A percentile compares a stretch with the other conserved stretches of the same genome.
Conservation (phyloP, 2,888 invertebrate genomes). For the Phasia obesa region DNA sequence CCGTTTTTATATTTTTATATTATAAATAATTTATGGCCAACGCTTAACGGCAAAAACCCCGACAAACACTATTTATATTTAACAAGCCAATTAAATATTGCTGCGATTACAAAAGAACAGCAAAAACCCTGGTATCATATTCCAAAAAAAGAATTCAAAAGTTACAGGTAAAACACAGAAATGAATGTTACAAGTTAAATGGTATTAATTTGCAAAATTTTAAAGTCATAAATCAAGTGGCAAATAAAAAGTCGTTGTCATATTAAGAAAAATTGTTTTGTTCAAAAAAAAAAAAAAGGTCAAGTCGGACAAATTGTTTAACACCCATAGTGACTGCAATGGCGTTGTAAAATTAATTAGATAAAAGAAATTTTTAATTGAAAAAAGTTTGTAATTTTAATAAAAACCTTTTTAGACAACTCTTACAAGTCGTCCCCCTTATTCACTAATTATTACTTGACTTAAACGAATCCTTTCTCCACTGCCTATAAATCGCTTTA, state of each 20-base stretch:
- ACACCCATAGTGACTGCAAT: background rate
- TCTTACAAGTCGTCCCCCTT: too few relatives aligned
- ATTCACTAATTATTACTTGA: too few relatives aligned
- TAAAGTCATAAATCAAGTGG: background rate
- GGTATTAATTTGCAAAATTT: background rate
- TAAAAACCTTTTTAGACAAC: too few relatives aligned
- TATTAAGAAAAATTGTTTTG: background rate
- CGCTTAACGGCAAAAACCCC: conserved; percentile 24
- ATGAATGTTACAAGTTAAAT: background rate
- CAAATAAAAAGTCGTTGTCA: background rate
- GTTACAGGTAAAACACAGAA: background rate
- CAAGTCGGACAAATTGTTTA: background rate
- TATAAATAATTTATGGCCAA: conserved; percentile 57
- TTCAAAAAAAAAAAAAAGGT: background rate
- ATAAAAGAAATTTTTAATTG: background rate
- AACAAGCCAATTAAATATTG: conserved; percentile 52
- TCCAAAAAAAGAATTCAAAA: conserved; percentile 12
- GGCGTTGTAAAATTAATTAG: background rate
- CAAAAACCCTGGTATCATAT: conserved; percentile 25
- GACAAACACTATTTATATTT: conserved; percentile 49
- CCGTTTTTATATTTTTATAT: conserved; percentile 29
- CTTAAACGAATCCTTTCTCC: too few relatives aligned
- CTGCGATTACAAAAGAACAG: conserved; percentile 23
- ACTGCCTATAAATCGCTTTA: too few relatives aligned
- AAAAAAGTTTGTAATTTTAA: background rate